A percentile compares a stretch with the other conserved stretches of the same genome.
phyloP scores from a whole-genome alignment of 2,113 vertebrate genomes.

The Crotalus viridis region DNA sequence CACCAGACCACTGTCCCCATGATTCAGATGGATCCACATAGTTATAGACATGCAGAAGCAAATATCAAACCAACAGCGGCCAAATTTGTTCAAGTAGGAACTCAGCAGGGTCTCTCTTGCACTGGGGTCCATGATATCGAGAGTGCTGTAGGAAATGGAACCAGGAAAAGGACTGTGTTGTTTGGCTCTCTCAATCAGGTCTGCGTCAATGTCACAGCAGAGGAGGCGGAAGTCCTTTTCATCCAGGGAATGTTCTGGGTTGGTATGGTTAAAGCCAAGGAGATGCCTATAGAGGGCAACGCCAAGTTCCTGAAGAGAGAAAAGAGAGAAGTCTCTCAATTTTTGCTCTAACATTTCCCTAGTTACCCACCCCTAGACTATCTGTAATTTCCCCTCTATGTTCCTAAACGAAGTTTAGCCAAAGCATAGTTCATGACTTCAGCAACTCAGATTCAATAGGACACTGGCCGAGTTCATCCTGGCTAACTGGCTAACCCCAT shows the following conservation, averaged over 20 bases:
- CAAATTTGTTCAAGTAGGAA: constrained; percentile 72
- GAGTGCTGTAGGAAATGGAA: constrained; percentile 77
- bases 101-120: constrained; percentile 61
- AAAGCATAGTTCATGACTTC: not conserved
- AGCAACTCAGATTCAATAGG: not conserved
- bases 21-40: constrained; percentile 96
- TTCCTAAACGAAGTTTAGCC: not conserved
- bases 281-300: constrained; percentile 86
- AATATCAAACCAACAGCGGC: constrained; percentile 79
- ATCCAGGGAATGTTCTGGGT: constrained; percentile 14
- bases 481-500: not conserved
- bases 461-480: not conserved
- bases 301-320: constrained; percentile 82
- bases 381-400: not conserved
- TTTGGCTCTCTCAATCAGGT: constrained; percentile 77
- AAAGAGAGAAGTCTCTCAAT: not conserved
- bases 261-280: constrained; percentile 44
- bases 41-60: constrained; percentile 88
- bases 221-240: constrained; percentile 73
- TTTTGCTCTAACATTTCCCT: not conserved
- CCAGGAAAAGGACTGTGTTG: constrained; percentile 77
- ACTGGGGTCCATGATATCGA: constrained; percentile 80
- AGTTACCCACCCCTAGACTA: not conserved
- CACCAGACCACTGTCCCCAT: constrained; percentile 81
- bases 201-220: constrained; percentile 87